Conservation (phyloP, 92 coral and sea anemone genomes). For the Phymanthus crucifer region DNA sequence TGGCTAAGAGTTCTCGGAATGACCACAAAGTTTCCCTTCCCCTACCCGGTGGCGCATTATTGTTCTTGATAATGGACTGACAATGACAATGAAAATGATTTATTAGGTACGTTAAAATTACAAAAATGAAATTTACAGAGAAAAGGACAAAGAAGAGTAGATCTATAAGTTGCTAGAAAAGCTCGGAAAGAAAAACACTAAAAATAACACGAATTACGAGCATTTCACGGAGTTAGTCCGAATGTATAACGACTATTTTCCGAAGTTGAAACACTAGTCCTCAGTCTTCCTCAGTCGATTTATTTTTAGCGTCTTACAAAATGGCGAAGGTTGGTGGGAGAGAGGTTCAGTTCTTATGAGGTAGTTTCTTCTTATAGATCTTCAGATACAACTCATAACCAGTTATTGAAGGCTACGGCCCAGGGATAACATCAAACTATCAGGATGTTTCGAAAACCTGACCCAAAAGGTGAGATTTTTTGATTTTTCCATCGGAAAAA, state of each 20-base stretch:
- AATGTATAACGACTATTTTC: slow-evolving; percentile 4
- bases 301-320: slow-evolving; percentile 36
- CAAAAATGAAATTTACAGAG: too few species aligned
- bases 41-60: too few species aligned
- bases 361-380: slow-evolving; percentile 12
- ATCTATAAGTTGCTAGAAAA: too few species aligned
- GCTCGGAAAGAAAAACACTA: not conserved
- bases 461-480: slow-evolving; percentile 54
- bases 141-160: not conserved
- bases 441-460: slow-evolving; percentile 64
- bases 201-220: not conserved
- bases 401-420: not conserved
- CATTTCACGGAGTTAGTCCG: not conserved
- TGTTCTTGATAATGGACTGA: too few species aligned
- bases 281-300: slow-evolving; percentile 7
- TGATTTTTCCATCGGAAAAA: not conserved
- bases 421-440: not conserved
- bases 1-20: too few species aligned
- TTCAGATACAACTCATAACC: not conserved
- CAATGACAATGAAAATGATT: too few species aligned
- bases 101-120: too few species aligned
- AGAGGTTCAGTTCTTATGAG: not conserved
- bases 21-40: too few species aligned
- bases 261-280: slow-evolving; percentile 16
- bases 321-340: slow-evolving; percentile 22